Evolutionary conservation across 1,140 invertebrate genomes (phyloP).

Genomic region (Euura lappo): DNA sequence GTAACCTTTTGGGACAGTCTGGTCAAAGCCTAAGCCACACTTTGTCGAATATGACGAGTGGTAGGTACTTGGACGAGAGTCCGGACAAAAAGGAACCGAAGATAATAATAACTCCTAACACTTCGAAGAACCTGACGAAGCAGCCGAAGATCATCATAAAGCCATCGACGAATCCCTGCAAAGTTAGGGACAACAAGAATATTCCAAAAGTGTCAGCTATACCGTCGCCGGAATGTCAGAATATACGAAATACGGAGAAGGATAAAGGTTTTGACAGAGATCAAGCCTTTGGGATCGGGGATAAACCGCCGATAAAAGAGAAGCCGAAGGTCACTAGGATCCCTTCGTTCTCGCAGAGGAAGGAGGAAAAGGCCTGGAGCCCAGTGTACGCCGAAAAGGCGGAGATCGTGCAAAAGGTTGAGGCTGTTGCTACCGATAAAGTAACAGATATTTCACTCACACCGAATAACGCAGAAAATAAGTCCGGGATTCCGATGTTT

Average conservation of each 20-base stretch:
- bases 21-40: slow-evolving; percentile 29
- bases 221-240: slow-evolving; percentile 44
- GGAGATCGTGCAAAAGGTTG: slow-evolving; percentile 39
- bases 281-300: slow-evolving; percentile 19
- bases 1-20: slow-evolving; percentile 33
- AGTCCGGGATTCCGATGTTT: slow-evolving; percentile 36
- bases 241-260: slow-evolving; percentile 33
- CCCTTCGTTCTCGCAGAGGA: slow-evolving; percentile 40
- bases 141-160: slow-evolving; percentile 62
- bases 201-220: slow-evolving; percentile 56
- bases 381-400: slow-evolving; percentile 35
- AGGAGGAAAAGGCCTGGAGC: slow-evolving; percentile 27
- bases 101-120: slow-evolving; percentile 37
- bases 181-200: slow-evolving; percentile 46
- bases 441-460: slow-evolving; percentile 20
- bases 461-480: slow-evolving; percentile 25
- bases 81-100: slow-evolving; percentile 32
- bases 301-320: slow-evolving; percentile 41
- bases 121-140: slow-evolving; percentile 25
- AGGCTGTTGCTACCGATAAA: slow-evolving; percentile 29
- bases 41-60: neutral
- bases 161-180: slow-evolving; percentile 50
- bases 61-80: slow-evolving; percentile 11
- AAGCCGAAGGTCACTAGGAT: slow-evolving; percentile 46
- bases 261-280: slow-evolving; percentile 29